Percentiles rank a stretch among this genome's conserved stretches.
These are phyloP conservation scores for Cenopis cana DNA, from an alignment of 2,888 invertebrate species.

Conservation along the genomic window DNA sequence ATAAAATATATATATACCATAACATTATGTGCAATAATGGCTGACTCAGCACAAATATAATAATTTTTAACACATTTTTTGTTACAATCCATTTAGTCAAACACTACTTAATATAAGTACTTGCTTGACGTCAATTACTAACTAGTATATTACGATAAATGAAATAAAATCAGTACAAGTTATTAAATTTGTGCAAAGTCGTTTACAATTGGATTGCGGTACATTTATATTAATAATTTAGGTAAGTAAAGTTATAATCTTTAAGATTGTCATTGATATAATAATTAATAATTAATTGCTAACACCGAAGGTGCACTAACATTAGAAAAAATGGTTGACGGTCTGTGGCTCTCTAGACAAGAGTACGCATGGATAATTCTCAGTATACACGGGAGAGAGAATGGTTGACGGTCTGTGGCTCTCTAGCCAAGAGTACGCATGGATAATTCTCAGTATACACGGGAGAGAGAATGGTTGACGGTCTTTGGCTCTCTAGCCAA, in stretches of 20 bases:
- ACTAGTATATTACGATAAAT: constrained; percentile 16
- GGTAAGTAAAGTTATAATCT: constrained; percentile 56
- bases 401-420: constrained; percentile 13
- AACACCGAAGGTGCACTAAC: constrained; percentile 33
- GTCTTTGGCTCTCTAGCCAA: constrained; percentile 10
- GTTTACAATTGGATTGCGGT: constrained; percentile 57
- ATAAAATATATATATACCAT: constrained; percentile 58
- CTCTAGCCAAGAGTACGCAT: constrained; percentile 3
- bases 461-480: constrained; percentile 18
- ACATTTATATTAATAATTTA: constrained; percentile 48
- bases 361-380: not conserved
- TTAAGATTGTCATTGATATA: constrained; percentile 48
- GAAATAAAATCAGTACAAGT: constrained; percentile 44
- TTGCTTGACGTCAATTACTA: constrained; percentile 57
- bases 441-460: not conserved
- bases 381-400: not conserved
- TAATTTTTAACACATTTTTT: constrained; percentile 44
- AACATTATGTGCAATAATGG: constrained; percentile 49
- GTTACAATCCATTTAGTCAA: constrained; percentile 49
- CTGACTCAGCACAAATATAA: constrained; percentile 53
- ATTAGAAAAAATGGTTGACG: constrained; percentile 18
- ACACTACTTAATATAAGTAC: constrained; percentile 66
- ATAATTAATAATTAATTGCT: constrained; percentile 44
- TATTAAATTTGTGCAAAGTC: constrained; percentile 61
- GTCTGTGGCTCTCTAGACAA: constrained; percentile 9